Base-by-base conservation (phyloP, 2,888 invertebrate genomes). In the Papilio elwesi region DNA sequence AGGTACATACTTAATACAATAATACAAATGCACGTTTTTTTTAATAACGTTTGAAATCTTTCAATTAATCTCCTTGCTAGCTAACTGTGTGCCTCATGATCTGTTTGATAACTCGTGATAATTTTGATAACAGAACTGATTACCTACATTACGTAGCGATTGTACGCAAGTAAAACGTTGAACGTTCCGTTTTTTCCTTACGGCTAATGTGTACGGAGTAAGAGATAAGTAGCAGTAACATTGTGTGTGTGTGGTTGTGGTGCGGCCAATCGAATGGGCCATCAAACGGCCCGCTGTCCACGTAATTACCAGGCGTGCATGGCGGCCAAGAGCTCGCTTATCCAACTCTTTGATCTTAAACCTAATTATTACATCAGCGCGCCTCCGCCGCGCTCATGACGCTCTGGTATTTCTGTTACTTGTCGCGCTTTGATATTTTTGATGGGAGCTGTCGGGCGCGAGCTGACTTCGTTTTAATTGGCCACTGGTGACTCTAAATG, bases 311-410 rank as follows among this genome's bases (percentile, higher is more conserved):
- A 87, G 82, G 85, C 82, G 77, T 79, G 81, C 87, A 87, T 84
- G 79, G 80, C 83, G 82, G 78, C 80, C 81, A 82, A 80, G 83
- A 85, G 82, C 79, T 79, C 66, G 76, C 70, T 76, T 74, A 81
- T 80, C 80, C 83, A 80, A 76, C 81, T 83, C 88, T 90, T 90
- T 90, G 90, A 90, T 90, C 88, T 84, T 79, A 73, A 74, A 77
- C 79, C 84, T 84, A 88, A 90, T 88, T 88, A 88, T 86, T 84
- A 83, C 86, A 88, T 86, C 85, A 86, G 82, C 62, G 52, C 38
- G 15, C 52, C 83, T 84, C 77, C 82, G 80, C 81, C 62, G 65
- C 74, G 79, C 82, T 83, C 83, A 83, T 86, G 85, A 81, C 79
- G 81, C 80, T 79, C 85, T 87, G 86, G 85, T 86, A 86, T 85